Base-by-base conservation (phyloP, 2,888 invertebrate genomes). In the Colostygia pectinataria region DNA sequence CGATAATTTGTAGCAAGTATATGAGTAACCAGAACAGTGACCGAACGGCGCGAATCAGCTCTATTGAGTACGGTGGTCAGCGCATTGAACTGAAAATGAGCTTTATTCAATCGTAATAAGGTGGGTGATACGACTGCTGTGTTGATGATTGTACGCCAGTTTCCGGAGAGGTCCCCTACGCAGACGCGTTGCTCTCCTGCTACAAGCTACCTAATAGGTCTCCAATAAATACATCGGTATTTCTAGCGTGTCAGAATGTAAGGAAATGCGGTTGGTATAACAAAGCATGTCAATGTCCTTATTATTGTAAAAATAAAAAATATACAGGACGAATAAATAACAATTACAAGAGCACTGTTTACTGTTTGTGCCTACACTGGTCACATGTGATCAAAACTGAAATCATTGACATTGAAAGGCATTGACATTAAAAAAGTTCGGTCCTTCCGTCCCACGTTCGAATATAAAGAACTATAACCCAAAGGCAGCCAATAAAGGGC, bases 21-120 rank as follows among this genome's bases (percentile, higher is more conserved):
- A 59, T 66, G 71, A 72, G 73, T 83, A 87, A 84, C 83, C 77
- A 84, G 88, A 84, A 84, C 88, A 87, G 86, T 87, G 88, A 87
- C 87, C 87, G 86, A 74, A 78, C 74, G 70, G 67, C 77, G 77
- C 79, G 71, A 82, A 85, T 84, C 85, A 81, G 76, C 78, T 80
- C 77, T 80, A 83, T 83, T 83, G 85, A 81, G 77, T 68, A 71
- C 74, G 68, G 70, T 77, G 67, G 10, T 31, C 46, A 39, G 38
- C 52, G 25, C 33, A 46, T 33, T 40, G 41, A 33, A 24, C 18
- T 18, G 14, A 48, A 48, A 48, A 29, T 50, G 43, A 43, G 34
- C 46, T 46, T 40, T 54, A 24, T 32, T 25, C 36, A 23, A 38
- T 36, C n/a, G 54, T 43, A 46, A 53, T 57, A 61, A 53, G 51